phyloP scores from a whole-genome alignment of 2,797 vertebrate species.

The Leucoraja ocellata region DNA sequence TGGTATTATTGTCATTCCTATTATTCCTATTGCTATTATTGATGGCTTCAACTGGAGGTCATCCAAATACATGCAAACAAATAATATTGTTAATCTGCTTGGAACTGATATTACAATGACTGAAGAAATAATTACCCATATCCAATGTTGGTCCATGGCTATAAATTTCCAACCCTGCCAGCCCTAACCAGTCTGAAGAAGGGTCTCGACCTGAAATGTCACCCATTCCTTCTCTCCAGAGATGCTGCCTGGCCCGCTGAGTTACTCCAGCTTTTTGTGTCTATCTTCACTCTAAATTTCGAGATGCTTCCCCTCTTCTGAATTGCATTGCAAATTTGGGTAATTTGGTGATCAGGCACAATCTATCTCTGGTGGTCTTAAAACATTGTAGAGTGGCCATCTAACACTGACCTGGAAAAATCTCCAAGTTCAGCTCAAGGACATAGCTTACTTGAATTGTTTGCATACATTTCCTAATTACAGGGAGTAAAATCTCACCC shows the following conservation, averaged over 20 bases:
- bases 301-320: no score
- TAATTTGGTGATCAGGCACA: not conserved
- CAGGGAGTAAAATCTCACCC: not conserved
- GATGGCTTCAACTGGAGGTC: not conserved
- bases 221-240: no score
- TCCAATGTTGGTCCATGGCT: not conserved
- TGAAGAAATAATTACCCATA: not conserved
- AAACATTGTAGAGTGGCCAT: not conserved
- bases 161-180: no score
- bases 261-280: no score
- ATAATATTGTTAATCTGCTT: not conserved
- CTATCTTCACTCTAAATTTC: not conserved
- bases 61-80: not conserved
- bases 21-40: not conserved
- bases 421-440: not conserved
- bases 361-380: not conserved
- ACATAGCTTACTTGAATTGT: not conserved
- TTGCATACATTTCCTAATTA: not conserved
- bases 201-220: no score
- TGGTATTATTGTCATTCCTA: not conserved
- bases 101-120: not conserved
- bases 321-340: not conserved
- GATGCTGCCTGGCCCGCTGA: no score
- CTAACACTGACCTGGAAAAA: not conserved
- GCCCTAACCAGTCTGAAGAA: no score